These are phyloP conservation scores for Puffinus mauretanicus DNA, from an alignment of 2,113 vertebrate species.

Conservation along the genomic window DNA sequence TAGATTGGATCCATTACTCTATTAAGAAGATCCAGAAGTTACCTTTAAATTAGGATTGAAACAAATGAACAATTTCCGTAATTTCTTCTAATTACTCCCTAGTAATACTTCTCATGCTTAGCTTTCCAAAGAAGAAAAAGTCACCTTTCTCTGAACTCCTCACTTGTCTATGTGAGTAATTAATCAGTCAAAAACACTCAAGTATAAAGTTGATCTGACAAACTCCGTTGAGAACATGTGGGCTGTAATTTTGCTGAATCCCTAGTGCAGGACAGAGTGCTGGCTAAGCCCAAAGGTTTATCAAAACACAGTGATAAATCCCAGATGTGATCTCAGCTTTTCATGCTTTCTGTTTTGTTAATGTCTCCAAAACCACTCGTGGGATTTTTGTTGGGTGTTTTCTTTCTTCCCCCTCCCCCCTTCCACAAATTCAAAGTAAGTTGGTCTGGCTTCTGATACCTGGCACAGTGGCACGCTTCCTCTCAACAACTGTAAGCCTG, in stretches of 20 bases:
- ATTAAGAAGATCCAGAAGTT: neutral
- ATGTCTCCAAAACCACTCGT: neutral
- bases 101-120: neutral
- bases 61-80: neutral
- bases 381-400: slow-evolving; percentile 12
- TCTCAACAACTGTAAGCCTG: slow-evolving; percentile 63
- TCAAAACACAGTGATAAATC: slow-evolving; percentile 51
- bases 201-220: neutral
- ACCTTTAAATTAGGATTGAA: neutral
- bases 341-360: slow-evolving; percentile 31
- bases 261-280: neutral
- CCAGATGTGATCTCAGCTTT: slow-evolving; percentile 4
- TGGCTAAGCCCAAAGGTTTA: slow-evolving; percentile 12
- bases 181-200: neutral
- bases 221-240: neutral
- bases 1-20: neutral
- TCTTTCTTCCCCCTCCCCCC: neutral
- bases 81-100: neutral
- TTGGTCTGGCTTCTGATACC: slow-evolving; percentile 53
- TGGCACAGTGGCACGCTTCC: slow-evolving; percentile 52
- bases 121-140: neutral
- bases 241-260: neutral
- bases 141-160: slow-evolving; percentile 29
- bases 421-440: slow-evolving; percentile 56
- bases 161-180: neutral